Conservation (phyloP, 1,140 invertebrate species). For the Cephus cinctus region DNA sequence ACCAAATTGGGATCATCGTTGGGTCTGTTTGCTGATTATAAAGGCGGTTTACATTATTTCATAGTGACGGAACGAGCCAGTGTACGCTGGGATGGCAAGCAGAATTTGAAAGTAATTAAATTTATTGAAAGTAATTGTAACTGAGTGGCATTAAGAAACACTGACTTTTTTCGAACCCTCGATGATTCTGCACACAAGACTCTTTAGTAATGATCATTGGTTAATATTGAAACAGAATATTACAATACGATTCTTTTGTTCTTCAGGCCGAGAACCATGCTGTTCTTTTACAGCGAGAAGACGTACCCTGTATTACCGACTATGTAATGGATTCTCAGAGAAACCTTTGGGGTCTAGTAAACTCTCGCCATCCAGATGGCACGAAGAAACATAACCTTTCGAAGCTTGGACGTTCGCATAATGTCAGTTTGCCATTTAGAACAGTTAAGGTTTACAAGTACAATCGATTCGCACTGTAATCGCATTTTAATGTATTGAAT, state of each 20-base stretch:
- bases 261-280: constrained; percentile 27
- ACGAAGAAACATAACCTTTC: background rate
- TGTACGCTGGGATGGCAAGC: constrained; percentile 35
- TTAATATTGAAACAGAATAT: background rate
- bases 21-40: constrained; percentile 27
- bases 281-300: constrained; percentile 25
- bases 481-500: too few species aligned
- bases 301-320: constrained; percentile 31
- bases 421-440: too few species aligned
- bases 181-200: background rate
- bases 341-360: constrained; percentile 29
- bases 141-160: background rate
- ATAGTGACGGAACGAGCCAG: constrained; percentile 31
- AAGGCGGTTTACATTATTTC: constrained; percentile 38
- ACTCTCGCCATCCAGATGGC: constrained; percentile 17
- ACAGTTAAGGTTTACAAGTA: constrained; percentile 12
- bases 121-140: background rate
- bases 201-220: background rate
- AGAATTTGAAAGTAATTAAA: constrained; percentile 25
- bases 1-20: constrained; percentile 33
- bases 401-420: too few species aligned
- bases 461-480: constrained; percentile 7
- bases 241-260: constrained; percentile 1
- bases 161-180: background rate
- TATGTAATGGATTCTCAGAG: constrained; percentile 28